Percentiles rank a stretch among this genome's conserved stretches.
These are phyloP conservation scores for Leucophora obtusa DNA, from an alignment of 2,888 invertebrate species.

Conservation along the genomic window DNA sequence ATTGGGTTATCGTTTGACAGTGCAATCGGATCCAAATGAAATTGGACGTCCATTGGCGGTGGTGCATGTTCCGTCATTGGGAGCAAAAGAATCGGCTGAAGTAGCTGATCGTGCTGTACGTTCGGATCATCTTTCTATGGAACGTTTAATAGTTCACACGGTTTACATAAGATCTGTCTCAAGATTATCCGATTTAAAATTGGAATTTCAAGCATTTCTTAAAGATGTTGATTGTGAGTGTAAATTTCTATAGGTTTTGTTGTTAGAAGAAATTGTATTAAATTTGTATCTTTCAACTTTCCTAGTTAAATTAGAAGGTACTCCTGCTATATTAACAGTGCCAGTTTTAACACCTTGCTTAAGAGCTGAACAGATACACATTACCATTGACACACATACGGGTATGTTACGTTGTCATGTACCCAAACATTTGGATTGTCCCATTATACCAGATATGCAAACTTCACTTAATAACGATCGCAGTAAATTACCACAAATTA, in stretches of 20 bases:
- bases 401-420: conserved; percentile 95
- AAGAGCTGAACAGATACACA: conserved; percentile 93
- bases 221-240: conserved; percentile 87
- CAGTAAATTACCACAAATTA: conserved; percentile 82
- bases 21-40: conserved; percentile 92
- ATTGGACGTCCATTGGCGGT: conserved; percentile 87
- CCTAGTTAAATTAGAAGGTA: conserved; percentile 90
- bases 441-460: conserved; percentile 88
- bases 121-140: conserved; percentile 96
- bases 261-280: too few relatives aligned
- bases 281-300: not conserved
- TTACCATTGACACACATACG: conserved; percentile 96
- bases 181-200: conserved; percentile 89
- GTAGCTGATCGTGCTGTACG: conserved; percentile 88
- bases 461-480: conserved; percentile 87
- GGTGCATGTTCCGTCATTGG: conserved; percentile 82
- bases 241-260: conserved; percentile 75
- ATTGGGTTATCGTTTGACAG: conserved; percentile 90
- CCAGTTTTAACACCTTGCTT: conserved; percentile 93
- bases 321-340: conserved; percentile 94
- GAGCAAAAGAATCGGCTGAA: conserved; percentile 80
- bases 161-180: conserved; percentile 95
- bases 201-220: conserved; percentile 80
- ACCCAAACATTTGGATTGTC: conserved; percentile 91
- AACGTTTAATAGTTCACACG: conserved; percentile 94